Percentiles rank a stretch among this genome's conserved stretches.
phyloP scores from a whole-genome alignment of 2,113 vertebrate genomes.

The Entomyzon cyanotis region DNA sequence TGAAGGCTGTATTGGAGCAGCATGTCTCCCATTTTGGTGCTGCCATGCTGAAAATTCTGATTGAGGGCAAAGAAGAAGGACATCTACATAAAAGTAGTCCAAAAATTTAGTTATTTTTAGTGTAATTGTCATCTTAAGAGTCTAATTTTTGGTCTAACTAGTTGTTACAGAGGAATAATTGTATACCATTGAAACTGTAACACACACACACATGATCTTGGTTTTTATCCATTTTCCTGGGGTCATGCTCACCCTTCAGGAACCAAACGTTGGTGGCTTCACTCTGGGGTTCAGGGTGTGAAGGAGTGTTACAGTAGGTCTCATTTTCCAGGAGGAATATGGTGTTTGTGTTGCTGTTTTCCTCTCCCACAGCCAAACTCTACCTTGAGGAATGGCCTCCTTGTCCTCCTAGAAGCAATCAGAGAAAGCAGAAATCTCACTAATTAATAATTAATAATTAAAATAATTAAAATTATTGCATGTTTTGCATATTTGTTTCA shows the following conservation, averaged over 20 bases:
- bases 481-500: neutral
- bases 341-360: neutral
- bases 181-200: neutral
- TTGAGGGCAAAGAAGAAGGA: neutral
- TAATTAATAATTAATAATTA: neutral
- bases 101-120: neutral
- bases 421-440: neutral
- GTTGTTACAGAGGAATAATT: neutral
- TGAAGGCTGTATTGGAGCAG: neutral
- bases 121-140: neutral
- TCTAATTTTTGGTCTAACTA: neutral
- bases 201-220: neutral
- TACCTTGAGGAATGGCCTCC: neutral
- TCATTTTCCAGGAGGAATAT: neutral
- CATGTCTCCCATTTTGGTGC: neutral
- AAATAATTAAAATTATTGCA: neutral
- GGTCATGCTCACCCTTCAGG: neutral
- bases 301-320: accelerated
- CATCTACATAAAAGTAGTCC: neutral
- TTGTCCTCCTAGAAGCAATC: neutral
- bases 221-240: neutral
- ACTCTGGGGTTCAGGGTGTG: neutral
- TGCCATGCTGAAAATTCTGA: neutral
- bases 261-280: neutral
- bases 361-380: neutral